Base-by-base conservation (phyloP, 2,888 invertebrate species). In the Eristalis arbustorum region DNA sequence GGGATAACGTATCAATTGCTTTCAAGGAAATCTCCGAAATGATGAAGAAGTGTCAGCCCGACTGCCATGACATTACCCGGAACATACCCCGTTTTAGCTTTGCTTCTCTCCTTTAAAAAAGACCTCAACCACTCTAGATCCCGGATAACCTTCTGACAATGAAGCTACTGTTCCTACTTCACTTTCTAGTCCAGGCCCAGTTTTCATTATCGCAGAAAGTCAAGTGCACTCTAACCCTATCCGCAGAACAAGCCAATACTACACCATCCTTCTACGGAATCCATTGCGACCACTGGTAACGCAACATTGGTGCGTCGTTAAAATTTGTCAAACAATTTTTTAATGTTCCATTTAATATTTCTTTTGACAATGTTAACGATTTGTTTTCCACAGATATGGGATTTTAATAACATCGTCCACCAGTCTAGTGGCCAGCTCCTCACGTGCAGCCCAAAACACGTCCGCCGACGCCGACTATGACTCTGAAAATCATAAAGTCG, bases 331-430 rank as follows among this genome's bases (percentile, higher is more conserved):
- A 71, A 63, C 11, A 71, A 49, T 59, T 72, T 63, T 49, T 79
- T 87, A 68, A 83, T 79, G 83, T 79, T 37, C 62, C 87, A 25
- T 84, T 84, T 84, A 49, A 84, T 80, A 62, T 88, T 80, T 88
- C 88, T 88, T 88, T 88, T 88, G 88, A 88, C 88, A 88, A 80
- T 57, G 73, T 25, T 42, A 88, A 88, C 88, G 88, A 84, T 84
- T 88, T 88, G 88, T 88, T 84, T 84, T 76, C 61, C 11, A 80
- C 66, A 56, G 76, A 76, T 73, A 88, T 84, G 67, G 61, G 56
- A 74, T 73, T 88, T 88, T 88, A 88, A 88, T 84, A 88, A 78
- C 79, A 40, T 59, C 69, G 25, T 40, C 25, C 59, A 23, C 18
- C 4, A 10, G 63, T 23, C 18, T 31, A 13, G 49, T 61, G 22